These are phyloP conservation scores for Ploceus nigricollis DNA, from an alignment of 2,113 vertebrate species.

Conservation along the genomic window DNA sequence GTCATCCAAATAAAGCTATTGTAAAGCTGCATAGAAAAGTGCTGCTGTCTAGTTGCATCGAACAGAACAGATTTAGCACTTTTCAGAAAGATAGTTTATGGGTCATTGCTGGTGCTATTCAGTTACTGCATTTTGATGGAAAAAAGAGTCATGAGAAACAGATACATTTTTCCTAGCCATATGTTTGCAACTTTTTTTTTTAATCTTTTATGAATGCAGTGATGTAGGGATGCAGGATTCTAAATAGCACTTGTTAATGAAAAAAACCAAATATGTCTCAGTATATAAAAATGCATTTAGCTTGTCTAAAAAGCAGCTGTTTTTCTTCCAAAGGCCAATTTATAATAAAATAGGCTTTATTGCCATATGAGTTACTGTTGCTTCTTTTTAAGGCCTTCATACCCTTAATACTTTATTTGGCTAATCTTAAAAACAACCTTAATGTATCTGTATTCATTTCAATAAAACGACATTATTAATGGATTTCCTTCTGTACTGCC, in stretches of 20 bases:
- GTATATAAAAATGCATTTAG: not conserved
- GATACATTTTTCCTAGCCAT: not conserved
- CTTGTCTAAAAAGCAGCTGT: not conserved
- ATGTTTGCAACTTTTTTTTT: not conserved
- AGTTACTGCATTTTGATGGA: not conserved
- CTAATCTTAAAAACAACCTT: not conserved
- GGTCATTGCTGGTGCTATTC: not conserved
- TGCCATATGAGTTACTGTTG: not conserved
- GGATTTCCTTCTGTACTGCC: not conserved
- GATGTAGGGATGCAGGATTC: not conserved
- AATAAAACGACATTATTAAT: not conserved
- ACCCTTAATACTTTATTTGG: not conserved
- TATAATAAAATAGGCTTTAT: not conserved
- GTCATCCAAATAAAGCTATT: not conserved
- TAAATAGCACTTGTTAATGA: not conserved
- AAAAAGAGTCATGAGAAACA: not conserved
- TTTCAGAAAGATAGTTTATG: not conserved
- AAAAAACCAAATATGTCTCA: not conserved
- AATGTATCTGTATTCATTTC: not conserved
- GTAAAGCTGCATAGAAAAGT: not conserved
- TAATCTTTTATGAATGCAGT: not conserved
- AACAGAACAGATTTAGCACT: not conserved
- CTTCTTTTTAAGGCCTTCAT: not conserved
- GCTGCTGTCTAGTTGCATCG: not conserved
- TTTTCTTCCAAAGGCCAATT: not conserved